Evolutionary conservation across 1,140 invertebrate genomes (phyloP), one percentile per base, ranked within the genome.

Genomic region (Zaprionus nigranus): DNA sequence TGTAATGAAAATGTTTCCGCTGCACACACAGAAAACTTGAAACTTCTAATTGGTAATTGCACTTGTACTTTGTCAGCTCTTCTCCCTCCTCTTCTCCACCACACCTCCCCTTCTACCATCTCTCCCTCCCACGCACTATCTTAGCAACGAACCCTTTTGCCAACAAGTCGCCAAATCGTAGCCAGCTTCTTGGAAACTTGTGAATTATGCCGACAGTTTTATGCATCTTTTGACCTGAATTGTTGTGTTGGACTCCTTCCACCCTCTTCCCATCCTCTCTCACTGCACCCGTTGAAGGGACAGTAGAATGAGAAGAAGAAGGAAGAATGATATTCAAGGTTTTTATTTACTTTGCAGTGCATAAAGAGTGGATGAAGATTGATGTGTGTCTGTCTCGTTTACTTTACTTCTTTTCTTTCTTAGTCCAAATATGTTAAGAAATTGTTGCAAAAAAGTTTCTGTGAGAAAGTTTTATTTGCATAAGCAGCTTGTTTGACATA

Each of bases 31-130:
- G 58, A 71, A 34, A 57, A 63, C 63, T 24, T 43, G 53, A 62
- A 85, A 86, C 75, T 86, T 85, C 62, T 85, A 85, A 86, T 86
- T 85, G 82, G 75, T 84, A 84, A 84, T 84, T 85, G 75, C 78
- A 75, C 75, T 71, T 78, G 61, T 65, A 78, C 66, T 71, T 40
- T 73, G 56, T 36, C 58, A 26, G 30, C 12, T 30, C 6, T 58
- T 12, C 46, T 43, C 43, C 22, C 34, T 26, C 2, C 30, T 2
- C 28, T 30, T 0, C 6, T 30, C 7, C 7, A 30, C 7, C 28
- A 2, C 26, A 7, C 6, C 13, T 36, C 28, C 38, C 51, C 6
- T 20, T n/a, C n/a, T 3, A 22, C n/a, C 24, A 15, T 2, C 30
- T 20, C 36, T 57, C n/a, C 3, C 38, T 28, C 5, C 15, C 28